Evolutionary conservation across 2,888 invertebrate genomes (phyloP).

Genomic region (Meteorus colon): DNA sequence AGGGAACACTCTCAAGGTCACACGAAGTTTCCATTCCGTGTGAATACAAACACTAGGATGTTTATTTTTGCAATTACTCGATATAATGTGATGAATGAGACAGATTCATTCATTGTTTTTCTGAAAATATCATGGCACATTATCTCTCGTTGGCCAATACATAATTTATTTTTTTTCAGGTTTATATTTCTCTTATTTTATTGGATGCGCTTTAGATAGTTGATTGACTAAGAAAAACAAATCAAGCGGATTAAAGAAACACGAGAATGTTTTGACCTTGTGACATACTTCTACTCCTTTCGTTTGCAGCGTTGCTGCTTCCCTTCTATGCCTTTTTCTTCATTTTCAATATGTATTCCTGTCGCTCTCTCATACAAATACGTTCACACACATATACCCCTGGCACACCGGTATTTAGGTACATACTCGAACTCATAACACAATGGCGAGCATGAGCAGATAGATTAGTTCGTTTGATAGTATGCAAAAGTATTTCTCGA

Average conservation of each 20-base stretch:
- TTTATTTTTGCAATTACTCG: not conserved
- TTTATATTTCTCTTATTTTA: not conserved
- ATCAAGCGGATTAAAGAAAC: slow-evolving; percentile 59
- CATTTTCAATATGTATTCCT: not conserved
- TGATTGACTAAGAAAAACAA: slow-evolving; percentile 53
- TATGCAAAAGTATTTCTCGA: slow-evolving; percentile 60
- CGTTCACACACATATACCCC: too few relatives aligned
- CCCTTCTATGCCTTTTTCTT: slow-evolving; percentile 44
- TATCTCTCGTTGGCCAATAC: not conserved
- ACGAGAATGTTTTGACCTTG: slow-evolving; percentile 64
- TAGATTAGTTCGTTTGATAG: slow-evolving; percentile 70
- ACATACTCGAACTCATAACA: slow-evolving; percentile 52
- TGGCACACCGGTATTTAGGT: too few relatives aligned
- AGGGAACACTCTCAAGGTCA: slow-evolving; percentile 27
- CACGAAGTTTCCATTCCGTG: not conserved
- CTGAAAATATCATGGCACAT: too few relatives aligned
- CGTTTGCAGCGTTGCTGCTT: not conserved
- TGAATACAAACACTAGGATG: slow-evolving; percentile 36
- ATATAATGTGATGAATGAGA: not conserved
- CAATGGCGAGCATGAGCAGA: slow-evolving; percentile 70
- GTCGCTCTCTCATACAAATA: slow-evolving; percentile 4
- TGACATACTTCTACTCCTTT: slow-evolving; percentile 59
- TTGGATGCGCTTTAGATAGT: slow-evolving; percentile 43
- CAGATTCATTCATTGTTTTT: too few relatives aligned
- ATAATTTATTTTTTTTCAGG: slow-evolving; percentile 10